Evolutionary conservation across 2,797 vertebrate species (phyloP), one percentile per base, ranked within the genome.

Genomic region (Chelmon rostratus): DNA sequence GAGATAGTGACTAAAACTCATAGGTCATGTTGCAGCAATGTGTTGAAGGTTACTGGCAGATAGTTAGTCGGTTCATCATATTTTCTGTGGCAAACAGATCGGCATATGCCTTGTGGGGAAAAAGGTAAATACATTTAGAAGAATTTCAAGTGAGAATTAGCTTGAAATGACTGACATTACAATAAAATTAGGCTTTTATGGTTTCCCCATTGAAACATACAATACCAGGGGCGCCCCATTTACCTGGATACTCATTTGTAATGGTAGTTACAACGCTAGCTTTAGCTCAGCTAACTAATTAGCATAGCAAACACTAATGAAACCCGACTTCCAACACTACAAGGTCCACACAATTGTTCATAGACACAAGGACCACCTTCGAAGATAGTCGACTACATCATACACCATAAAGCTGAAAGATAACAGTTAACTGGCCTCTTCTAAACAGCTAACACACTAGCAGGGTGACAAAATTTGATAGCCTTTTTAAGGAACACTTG

Each of bases 261-360:
- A n/a, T n/a, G 50, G 16, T 1, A 44, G 71, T 75, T 71, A 35
- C 49, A 70, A 15, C 15, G 50, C 80, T 90, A 91, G 89, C 93
- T 58, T 78, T 35, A 68, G 85, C 86, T 5, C 83, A 83, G 46
- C 65, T 56, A 67, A n/a, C 49, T 89, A 91, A 85, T 88, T 37
- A 16, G 68, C 58, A 86, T 85, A 75, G 67, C 28, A 53, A 61
- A 78, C 35, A 69, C 78, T 69, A 84, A 59, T 38, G 12, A 4
- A 21, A 4, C 56, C 25, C 21, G 8, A n/a, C 50, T 57, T 28
- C 19, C 47, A 46, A 35, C 1, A 50, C 57, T 5, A 3, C 35
- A 19, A 10, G n/a, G 47, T 19, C n/a, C n/a, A n/a, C 76, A 19
- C 33, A 5, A 54, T 10, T 0, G 53, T 63, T 61, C 46, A n/a